These are phyloP conservation scores for Jordanella pulchra DNA, from an alignment of 2,797 vertebrate species.

Conservation along the genomic window DNA sequence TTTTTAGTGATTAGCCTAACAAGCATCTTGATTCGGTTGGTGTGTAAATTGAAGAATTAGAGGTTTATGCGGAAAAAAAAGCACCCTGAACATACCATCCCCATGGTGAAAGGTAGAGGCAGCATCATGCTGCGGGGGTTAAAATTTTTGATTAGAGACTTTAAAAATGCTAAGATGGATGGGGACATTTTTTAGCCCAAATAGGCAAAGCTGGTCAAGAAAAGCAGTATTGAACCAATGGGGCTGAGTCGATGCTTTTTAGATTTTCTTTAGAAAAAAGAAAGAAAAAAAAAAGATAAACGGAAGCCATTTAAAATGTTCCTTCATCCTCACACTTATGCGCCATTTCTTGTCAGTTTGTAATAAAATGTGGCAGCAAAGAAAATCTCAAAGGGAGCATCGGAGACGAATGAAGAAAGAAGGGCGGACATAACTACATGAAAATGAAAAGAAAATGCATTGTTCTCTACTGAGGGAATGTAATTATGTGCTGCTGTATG, in stretches of 20 bases:
- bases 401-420: neutral
- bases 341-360: neutral
- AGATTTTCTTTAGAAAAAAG: neutral
- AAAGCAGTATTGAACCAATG: too few species aligned
- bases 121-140: neutral
- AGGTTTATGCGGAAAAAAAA: neutral
- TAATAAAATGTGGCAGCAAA: neutral
- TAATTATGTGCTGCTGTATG: constrained; percentile 35
- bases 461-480: constrained; percentile 10
- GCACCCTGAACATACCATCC: neutral
- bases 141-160: neutral
- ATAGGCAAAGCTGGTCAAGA: too few species aligned
- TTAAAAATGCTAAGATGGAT: neutral
- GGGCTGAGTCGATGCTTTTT: neutral
- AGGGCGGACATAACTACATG: constrained; percentile 2
- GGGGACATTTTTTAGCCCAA: too few species aligned
- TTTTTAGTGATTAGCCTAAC: too few species aligned
- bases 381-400: neutral
- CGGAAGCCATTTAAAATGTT: neutral
- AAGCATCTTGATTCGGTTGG: neutral
- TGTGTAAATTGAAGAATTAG: neutral
- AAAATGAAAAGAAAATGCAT: constrained; percentile 3
- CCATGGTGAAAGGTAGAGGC: neutral
- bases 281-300: too few species aligned
- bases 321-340: neutral